Conservation (phyloP, 1,140 invertebrate genomes). For the Lanistes nyassanus region DNA sequence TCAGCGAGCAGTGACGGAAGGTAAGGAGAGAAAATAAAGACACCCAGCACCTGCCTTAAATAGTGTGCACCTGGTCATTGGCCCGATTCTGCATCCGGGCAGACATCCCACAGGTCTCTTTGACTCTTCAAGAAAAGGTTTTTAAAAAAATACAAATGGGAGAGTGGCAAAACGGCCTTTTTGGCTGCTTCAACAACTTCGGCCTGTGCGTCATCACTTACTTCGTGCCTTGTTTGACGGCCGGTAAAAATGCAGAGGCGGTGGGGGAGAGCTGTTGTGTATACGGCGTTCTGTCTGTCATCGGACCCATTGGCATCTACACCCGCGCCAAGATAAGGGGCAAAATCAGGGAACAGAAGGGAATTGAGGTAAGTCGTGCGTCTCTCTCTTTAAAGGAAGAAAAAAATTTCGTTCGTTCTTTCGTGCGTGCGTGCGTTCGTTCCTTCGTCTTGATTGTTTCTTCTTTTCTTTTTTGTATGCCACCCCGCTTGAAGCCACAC, state of each 20-base stretch:
- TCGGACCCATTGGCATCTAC: constrained; percentile 25
- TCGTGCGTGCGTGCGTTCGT: not conserved
- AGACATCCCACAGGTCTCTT: too few species aligned
- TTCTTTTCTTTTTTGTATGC: not conserved
- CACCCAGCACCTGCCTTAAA: too few species aligned
- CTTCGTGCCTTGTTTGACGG: constrained; percentile 55
- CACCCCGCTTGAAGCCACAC: too few species aligned
- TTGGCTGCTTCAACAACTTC: constrained; percentile 56
- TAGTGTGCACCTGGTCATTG: too few species aligned
- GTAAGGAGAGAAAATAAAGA: too few species aligned
- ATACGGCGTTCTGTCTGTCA: constrained; percentile 43
- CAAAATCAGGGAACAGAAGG: constrained; percentile 44
- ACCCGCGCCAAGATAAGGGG: constrained; percentile 32
- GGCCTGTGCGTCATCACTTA: constrained; percentile 56
- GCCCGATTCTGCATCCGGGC: too few species aligned
- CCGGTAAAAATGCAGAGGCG: constrained; percentile 56
- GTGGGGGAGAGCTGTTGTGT: constrained; percentile 54
- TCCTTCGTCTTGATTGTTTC: not conserved
- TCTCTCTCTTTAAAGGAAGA: not conserved
- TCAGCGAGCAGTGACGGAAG: too few species aligned
- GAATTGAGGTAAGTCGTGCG: constrained; percentile 41
- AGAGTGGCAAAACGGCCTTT: constrained; percentile 52
- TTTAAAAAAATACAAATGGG: constrained; percentile 27
- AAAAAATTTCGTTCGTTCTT: not conserved
- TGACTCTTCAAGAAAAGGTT: too few species aligned